Conservation (phyloP, 2,113 vertebrate genomes). For the Typhlomys cinereus region DNA sequence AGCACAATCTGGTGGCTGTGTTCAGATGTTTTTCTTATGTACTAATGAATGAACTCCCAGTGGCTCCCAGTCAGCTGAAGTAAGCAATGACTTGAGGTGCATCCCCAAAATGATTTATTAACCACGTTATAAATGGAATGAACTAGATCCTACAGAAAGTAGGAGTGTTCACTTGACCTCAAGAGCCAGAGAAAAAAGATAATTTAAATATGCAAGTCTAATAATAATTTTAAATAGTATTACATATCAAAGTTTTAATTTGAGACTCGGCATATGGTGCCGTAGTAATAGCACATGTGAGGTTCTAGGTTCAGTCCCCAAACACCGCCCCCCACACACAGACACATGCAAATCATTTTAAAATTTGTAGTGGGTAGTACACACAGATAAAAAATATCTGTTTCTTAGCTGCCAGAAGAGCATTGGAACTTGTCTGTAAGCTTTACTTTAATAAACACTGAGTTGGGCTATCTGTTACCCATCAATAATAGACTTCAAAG, state of each 20-base stretch:
- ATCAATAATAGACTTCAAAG: conserved; percentile 52
- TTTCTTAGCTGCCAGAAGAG: conserved; percentile 29
- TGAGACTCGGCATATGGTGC: not conserved
- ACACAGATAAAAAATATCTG: not conserved
- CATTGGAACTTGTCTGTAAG: conserved; percentile 4
- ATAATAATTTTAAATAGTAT: not conserved
- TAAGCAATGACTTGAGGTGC: conserved; percentile 51
- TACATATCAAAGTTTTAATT: not conserved
- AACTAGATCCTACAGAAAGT: conserved; percentile 39
- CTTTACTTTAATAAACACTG: conserved; percentile 65
- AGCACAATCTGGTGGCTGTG: conserved; percentile 67
- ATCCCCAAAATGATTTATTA: conserved; percentile 57
- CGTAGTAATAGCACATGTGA: not conserved
- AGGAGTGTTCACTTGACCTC: not conserved
- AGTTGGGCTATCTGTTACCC: conserved; percentile 51
- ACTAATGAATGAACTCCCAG: conserved; percentile 68
- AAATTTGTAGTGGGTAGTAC: not conserved
- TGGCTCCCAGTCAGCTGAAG: conserved; percentile 53
- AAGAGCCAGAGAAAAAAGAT: conserved; percentile 10
- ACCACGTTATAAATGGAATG: conserved; percentile 18
- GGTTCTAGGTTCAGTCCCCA: not conserved
- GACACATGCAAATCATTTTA: not conserved
- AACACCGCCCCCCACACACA: not conserved
- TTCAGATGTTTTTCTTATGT: conserved; percentile 61
- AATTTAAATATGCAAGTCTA: conserved; percentile 21